These are phyloP conservation scores for Drosophila chauvacae DNA, from an alignment of 1,140 invertebrate genomes.

Conservation along the genomic window DNA sequence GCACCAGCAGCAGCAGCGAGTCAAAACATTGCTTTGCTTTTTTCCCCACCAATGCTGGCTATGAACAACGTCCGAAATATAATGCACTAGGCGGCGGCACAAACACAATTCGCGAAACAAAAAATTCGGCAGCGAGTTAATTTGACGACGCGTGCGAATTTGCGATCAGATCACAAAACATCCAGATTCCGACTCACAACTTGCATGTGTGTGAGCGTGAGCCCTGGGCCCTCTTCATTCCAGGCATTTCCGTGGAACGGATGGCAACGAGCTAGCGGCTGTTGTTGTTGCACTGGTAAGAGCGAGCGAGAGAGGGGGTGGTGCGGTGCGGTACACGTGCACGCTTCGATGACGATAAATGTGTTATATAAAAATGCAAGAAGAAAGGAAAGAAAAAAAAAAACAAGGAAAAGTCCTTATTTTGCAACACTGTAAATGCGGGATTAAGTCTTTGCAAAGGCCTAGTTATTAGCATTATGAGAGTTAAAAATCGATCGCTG, in stretches of 20 bases:
- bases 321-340: constrained; percentile 26
- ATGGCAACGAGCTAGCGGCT: constrained; percentile 52
- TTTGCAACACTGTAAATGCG: constrained; percentile 25
- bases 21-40: constrained; percentile 50
- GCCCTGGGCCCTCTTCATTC: constrained; percentile 30
- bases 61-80: not conserved
- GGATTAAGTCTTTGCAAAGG: not conserved
- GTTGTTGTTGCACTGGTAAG: constrained; percentile 21
- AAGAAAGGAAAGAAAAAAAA: not conserved
- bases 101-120: not conserved
- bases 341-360: constrained; percentile 29
- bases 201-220: constrained; percentile 26
- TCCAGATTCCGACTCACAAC: constrained; percentile 31
- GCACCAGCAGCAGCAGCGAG: constrained; percentile 25
- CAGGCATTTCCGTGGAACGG: constrained; percentile 62
- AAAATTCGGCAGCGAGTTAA: not conserved
- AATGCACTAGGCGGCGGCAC: not conserved
- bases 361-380: constrained; percentile 19
- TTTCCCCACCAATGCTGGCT: constrained; percentile 17
- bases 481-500: not conserved
- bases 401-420: constrained; percentile 32
- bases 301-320: constrained; percentile 1
- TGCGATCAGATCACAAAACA: constrained; percentile 61
- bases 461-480: not conserved
- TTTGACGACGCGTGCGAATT: constrained; percentile 18